Evolutionary conservation across 37 sponge, comb jelly and placozoan species (phyloP).

Genomic region (Tethya wilhelma): DNA sequence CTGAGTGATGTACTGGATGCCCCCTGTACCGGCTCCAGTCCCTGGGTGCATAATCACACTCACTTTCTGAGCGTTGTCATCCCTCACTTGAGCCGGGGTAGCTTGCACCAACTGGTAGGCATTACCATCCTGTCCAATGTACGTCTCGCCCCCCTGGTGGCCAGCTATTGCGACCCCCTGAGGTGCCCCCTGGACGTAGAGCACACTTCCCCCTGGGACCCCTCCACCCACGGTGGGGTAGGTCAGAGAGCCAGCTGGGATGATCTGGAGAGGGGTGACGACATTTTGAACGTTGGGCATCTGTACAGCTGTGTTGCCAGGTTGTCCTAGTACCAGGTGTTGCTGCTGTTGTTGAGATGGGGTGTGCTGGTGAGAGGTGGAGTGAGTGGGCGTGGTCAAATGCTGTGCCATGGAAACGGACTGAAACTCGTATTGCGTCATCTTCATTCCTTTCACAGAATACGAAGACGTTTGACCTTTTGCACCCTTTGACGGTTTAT

Average conservation of each 20-base stretch:
- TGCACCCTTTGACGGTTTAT: conserved; percentile 1
- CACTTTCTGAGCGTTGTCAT: conserved; percentile 44
- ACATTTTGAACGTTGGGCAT: not conserved
- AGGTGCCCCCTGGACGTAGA: conserved; percentile 33
- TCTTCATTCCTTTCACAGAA: conserved; percentile 4
- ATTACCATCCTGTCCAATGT: conserved; percentile 24
- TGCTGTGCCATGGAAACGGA: too few relatives aligned
- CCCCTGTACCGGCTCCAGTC: conserved; percentile 6
- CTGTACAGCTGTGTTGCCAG: too few relatives aligned
- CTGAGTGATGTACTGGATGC: conserved; percentile 45
- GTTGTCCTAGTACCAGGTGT: conserved; percentile 14
- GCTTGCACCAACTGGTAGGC: conserved; percentile 27
- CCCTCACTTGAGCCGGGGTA: not conserved
- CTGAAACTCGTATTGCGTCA: conserved; percentile 43
- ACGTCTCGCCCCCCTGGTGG: not conserved
- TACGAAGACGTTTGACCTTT: not conserved
- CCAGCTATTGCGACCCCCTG: not conserved
- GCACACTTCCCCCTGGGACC: conserved; percentile 18
- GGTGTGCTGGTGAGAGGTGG: not conserved
- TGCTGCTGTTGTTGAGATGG: not conserved
- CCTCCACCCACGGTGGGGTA: conserved; percentile 2
- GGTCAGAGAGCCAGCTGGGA: conserved; percentile 1
- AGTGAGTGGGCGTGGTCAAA: too few relatives aligned
- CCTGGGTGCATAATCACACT: conserved; percentile 58
- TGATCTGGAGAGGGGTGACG: conserved; percentile 36